Evolutionary conservation across 2,113 vertebrate species (phyloP).

Genomic region (Ceyx cyanopectus): DNA sequence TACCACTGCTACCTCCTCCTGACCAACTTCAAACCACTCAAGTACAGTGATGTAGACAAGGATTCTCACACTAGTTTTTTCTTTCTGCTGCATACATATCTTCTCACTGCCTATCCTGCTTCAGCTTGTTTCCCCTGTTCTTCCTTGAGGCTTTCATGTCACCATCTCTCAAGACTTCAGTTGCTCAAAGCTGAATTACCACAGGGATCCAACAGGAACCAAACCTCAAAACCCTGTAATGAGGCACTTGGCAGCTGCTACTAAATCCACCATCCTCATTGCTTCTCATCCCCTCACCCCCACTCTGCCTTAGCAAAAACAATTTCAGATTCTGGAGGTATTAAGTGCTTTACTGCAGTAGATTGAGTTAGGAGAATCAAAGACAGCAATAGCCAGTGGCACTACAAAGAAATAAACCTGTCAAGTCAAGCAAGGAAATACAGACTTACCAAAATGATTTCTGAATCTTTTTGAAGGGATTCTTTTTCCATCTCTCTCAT

Average conservation of each 20-base stretch:
- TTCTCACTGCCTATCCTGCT: background rate
- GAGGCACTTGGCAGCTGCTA: background rate
- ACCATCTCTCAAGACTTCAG: background rate
- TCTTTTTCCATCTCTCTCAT: constrained; percentile 3
- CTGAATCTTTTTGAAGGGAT: constrained; percentile 55
- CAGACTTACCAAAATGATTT: constrained; percentile 47
- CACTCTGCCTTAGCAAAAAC: background rate
- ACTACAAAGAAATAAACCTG: constrained; percentile 52
- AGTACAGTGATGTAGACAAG: background rate
- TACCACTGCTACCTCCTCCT: background rate
- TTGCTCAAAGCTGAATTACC: background rate
- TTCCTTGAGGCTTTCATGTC: background rate
- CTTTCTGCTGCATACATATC: background rate
- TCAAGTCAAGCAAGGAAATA: constrained; percentile 51
- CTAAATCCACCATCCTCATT: background rate
- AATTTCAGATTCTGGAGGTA: background rate
- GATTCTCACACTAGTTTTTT: background rate
- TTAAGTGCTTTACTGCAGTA: constrained; percentile 30
- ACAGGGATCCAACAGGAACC: background rate
- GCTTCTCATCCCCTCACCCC: background rate
- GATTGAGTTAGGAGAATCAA: constrained; percentile 31
- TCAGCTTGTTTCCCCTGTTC: background rate
- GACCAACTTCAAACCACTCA: background rate
- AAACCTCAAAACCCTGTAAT: background rate
- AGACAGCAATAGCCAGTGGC: constrained; percentile 31